Conservation (phyloP, 2,888 invertebrate genomes). For the Synanthedon andrenaeformis region DNA sequence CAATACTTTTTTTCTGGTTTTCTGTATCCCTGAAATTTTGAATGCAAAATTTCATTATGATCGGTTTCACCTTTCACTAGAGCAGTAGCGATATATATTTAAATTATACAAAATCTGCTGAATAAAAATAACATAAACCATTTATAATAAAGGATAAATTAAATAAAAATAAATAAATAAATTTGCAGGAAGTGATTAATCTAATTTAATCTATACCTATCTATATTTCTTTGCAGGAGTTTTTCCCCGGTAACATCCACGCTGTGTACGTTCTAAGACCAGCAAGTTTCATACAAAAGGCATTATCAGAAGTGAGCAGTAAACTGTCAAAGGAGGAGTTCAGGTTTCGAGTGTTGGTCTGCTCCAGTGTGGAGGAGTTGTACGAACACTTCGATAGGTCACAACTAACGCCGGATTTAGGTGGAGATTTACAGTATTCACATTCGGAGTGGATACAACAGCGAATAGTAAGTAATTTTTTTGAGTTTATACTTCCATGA, state of each 20-base stretch:
- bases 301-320: conserved; percentile 94
- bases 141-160: too few relatives aligned
- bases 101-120: too few relatives aligned
- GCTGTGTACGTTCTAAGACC: conserved; percentile 95
- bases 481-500: neutral
- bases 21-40: too few relatives aligned
- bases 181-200: too few relatives aligned
- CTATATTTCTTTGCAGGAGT: conserved; percentile 74
- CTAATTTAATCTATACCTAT: too few relatives aligned
- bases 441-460: conserved; percentile 98
- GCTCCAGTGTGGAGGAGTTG: conserved; percentile 87
- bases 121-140: too few relatives aligned
- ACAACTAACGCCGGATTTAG: conserved; percentile 90
- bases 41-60: too few relatives aligned
- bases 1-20: too few relatives aligned
- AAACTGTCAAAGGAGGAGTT: conserved; percentile 93
- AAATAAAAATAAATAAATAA: too few relatives aligned
- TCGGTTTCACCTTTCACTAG: too few relatives aligned
- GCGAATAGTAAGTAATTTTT: conserved; percentile 79
- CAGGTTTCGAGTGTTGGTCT: conserved; percentile 89
- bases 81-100: too few relatives aligned
- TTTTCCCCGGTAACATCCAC: conserved; percentile 93
- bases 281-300: conserved; percentile 94
- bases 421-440: conserved; percentile 89
- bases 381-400: conserved; percentile 85